Base-by-base conservation (phyloP, 23 tunicate genomes). In the Trididemnum nubilum region DNA sequence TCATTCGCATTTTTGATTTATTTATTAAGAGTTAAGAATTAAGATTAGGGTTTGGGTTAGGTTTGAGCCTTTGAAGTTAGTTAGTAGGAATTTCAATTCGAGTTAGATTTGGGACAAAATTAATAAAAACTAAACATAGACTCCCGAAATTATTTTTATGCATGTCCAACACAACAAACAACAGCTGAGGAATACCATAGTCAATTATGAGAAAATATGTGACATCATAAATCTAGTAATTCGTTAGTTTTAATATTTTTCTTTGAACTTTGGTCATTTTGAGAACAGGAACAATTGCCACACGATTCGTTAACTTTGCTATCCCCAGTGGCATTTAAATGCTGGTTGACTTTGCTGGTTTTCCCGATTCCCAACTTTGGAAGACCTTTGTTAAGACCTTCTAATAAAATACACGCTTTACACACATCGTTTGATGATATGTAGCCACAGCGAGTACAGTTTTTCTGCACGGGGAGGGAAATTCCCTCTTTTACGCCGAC, bases 391-490 rank as follows among this genome's bases (percentile, higher is more conserved):
- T 95, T 95, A 33, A 95, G 78, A 9, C 99, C 99, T 74, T 95
- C 99, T 34, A 95, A 75, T 38, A 95, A 72, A 72, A 95, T 60
- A 63, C 99, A 95, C 15, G 99, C 99, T 71, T 95, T 95, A 79
- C 99, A 95, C 51, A 95, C 51, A n/a, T 91, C 85, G 27, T 95
- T 86, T 19, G 96, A 90, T 33, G 99, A 95, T 29, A 95, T 95
- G 72, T 95, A 95, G 30, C 86, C 96, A 83, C 99, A 95, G 51
- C 89, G 36, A 21, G 65, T 80, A 67, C 99, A 95, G 26, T 74
- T 90, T 52, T 78, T 80, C 73, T 83, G 95, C 15, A 33, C 72
- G 26, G 99, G 96, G 34, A 95, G 71, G 28, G 94, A 92, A 1
- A 95, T 92, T 3, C 92, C 92, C 36, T 95, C 87, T 58, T 82